Percentiles rank a stretch among this genome's conserved stretches.
phyloP scores from a whole-genome alignment of 2,113 vertebrate genomes.

The Felis chaus region DNA sequence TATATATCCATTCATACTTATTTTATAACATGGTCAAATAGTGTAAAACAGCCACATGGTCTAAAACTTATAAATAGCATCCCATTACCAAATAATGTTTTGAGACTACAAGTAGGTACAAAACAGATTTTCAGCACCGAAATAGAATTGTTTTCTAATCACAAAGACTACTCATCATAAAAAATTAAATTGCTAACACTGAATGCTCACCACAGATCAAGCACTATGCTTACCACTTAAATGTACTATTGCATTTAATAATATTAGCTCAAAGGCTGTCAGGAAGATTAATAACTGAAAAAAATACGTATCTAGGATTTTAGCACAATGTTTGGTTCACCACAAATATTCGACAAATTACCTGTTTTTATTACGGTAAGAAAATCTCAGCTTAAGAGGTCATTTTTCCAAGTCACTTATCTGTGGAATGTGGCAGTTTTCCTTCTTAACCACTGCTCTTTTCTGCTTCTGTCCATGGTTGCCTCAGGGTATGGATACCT shows the following conservation, averaged over 20 bases:
- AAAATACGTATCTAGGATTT: slow-evolving; percentile 5
- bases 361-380: slow-evolving; percentile 12
- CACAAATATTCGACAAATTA: background rate
- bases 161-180: slow-evolving; percentile 54
- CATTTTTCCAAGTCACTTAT: background rate
- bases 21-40: background rate
- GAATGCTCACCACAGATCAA: background rate
- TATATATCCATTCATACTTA: background rate
- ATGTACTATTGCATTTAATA: slow-evolving; percentile 3
- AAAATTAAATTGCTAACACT: slow-evolving; percentile 40
- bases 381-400: slow-evolving; percentile 41
- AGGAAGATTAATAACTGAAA: slow-evolving; percentile 53
- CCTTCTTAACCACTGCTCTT: background rate
- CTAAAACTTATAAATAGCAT: slow-evolving; percentile 33
- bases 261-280: slow-evolving; percentile 17
- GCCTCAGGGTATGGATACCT: background rate
- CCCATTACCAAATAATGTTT: background rate
- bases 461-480: background rate
- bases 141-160: slow-evolving; percentile 30
- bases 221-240: background rate
- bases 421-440: background rate
- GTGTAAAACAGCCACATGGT: background rate
- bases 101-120: background rate
- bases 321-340: background rate
- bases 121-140: slow-evolving; percentile 23